Conservation (phyloP, 1,140 invertebrate species). For the Drosophila obscura region DNA sequence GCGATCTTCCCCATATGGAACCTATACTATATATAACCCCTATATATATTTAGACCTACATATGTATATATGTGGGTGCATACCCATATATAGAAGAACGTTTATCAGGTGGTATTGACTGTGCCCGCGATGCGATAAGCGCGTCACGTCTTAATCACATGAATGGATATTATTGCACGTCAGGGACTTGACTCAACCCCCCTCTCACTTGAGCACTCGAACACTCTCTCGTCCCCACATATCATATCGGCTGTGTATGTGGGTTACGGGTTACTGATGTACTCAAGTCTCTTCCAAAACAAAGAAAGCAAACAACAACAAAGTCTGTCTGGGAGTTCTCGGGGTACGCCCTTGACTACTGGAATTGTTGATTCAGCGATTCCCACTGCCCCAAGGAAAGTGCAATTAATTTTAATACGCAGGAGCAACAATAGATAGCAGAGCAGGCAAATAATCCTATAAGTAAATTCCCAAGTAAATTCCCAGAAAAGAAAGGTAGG, state of each 20-base stretch:
- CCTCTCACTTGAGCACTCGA: neutral
- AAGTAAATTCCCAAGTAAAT: neutral
- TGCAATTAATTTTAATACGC: constrained; percentile 41
- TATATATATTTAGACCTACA: constrained; percentile 8
- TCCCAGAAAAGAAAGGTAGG: constrained; percentile 1
- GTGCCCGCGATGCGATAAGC: constrained; percentile 45
- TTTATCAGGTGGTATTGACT: constrained; percentile 61
- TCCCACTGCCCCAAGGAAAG: constrained; percentile 32
- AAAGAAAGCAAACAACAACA: neutral
- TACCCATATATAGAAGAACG: neutral
- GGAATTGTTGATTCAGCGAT: neutral
- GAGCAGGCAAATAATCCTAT: neutral
- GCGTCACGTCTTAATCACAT: constrained; percentile 64
- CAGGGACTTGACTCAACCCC: neutral
- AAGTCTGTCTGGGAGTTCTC: constrained; percentile 19
- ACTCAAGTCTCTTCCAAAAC: constrained; percentile 7
- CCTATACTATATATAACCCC: constrained; percentile 13
- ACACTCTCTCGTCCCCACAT: constrained; percentile 5
- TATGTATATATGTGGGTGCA: neutral
- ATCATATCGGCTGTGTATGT: constrained; percentile 53
- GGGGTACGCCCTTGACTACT: constrained; percentile 26
- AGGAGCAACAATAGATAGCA: neutral
- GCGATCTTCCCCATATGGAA: constrained; percentile 7
- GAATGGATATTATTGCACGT: constrained; percentile 47
- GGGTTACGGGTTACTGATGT: constrained; percentile 10